Base-by-base conservation (phyloP, 2,797 vertebrate genomes). In the Hephaestus fuliginosus region DNA sequence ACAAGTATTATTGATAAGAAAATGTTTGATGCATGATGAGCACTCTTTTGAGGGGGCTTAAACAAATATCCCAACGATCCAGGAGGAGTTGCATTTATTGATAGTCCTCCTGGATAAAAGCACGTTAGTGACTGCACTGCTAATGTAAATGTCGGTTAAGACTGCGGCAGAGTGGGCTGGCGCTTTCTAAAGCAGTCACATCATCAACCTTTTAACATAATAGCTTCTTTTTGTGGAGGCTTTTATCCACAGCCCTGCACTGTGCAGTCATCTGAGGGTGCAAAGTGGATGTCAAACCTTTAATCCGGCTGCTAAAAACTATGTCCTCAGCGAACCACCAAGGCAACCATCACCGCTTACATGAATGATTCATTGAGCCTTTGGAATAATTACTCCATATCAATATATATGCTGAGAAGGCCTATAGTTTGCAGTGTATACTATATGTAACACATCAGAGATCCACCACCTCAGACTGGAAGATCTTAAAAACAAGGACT, bases 131-230 rank as follows among this genome's bases (percentile, higher is more conserved):
- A 6, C 18, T 13, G 17, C 46, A 39, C 5, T 60, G n/a, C 25
- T 66, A 28, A 70, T 71, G 46, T 70, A 48, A 58, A 75, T 69
- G n/a, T 51, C 12, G 33, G 44, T 52, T 64, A n/a, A 36, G 53
- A 61, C 14, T 51, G 71, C 44, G 52, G 61, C 20, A 49, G 58
- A 41, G 18, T 12, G 28, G 39, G 28, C 28, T 20, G 48, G 13
- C 41, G 55, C 56, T 65, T 52, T 70, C 60, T 52, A 44, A 60
- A 76, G 55, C 48, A 66, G 48, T 49, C 67, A 81, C 55, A 25
- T 76, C 49, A 43, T 56, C n/a, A 60, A 66, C 62, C 68, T 67
- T 76, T 76, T 56, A 67, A 56, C 68, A 62, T 72, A 76, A 82
- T 56, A 25, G 62, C 20, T 51, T 61, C 55, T 44, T 39, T 57